Percentiles rank a stretch among this genome's conserved stretches.
These are phyloP conservation scores for Bicyclus anynana DNA, from an alignment of 1,140 invertebrate genomes.

Conservation along the genomic window DNA sequence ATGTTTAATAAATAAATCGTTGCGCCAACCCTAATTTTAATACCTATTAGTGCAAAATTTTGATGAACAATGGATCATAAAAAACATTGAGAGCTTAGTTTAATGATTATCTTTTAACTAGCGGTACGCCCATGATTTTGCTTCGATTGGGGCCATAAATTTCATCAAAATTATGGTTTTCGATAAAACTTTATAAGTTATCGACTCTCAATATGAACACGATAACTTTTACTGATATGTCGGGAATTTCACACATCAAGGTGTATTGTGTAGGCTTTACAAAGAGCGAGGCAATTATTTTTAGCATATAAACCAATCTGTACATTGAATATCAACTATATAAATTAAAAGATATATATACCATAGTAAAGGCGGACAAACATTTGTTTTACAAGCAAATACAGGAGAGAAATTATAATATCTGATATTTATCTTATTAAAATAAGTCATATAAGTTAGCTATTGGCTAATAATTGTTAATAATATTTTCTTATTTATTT, in stretches of 20 bases:
- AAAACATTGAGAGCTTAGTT: conserved; percentile 39
- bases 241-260: background rate
- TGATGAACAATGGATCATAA: conserved; percentile 38
- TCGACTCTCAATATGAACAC: background rate
- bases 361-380: no score
- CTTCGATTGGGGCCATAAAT: background rate
- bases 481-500: no score
- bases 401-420: no score
- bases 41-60: conserved; percentile 33
- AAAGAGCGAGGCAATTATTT: background rate
- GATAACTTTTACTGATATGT: background rate
- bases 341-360: no score
- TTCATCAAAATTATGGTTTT: conserved; percentile 1
- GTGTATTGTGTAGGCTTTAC: background rate
- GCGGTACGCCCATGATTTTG: conserved; percentile 4
- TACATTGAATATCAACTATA: no score
- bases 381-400: no score
- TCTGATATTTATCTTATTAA: no score
- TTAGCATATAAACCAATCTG: no score
- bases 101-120: conserved; percentile 25
- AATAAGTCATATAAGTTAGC: no score
- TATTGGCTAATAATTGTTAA: no score
- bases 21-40: conserved; percentile 27
- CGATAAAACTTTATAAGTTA: background rate
- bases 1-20: no score